Conservation (phyloP, 1,140 invertebrate species). For the Drosophila lowei region DNA sequence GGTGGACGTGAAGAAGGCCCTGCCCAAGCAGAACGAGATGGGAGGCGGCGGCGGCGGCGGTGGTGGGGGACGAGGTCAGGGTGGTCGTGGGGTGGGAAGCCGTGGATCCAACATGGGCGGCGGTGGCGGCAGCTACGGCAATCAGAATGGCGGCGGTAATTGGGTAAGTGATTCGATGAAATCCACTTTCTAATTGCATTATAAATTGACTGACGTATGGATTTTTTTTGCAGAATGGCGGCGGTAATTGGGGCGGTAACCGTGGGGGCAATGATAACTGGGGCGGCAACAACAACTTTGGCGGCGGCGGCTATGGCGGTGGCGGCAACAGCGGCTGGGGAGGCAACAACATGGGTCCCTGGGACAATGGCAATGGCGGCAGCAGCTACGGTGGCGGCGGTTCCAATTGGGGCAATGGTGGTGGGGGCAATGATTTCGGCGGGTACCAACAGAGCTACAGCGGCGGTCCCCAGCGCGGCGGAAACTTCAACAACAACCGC, state of each 20-base stretch:
- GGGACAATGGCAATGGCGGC: constrained; percentile 84
- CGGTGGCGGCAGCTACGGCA: constrained; percentile 76
- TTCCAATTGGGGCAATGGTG: constrained; percentile 72
- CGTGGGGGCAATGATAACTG: constrained; percentile 86
- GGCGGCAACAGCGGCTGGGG: constrained; percentile 79
- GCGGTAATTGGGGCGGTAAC: constrained; percentile 87
- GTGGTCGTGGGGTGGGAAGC: constrained; percentile 60
- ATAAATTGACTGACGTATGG: neutral
- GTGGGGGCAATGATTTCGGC: constrained; percentile 87
- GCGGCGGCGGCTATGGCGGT: constrained; percentile 70
- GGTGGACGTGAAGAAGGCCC: constrained; percentile 92
- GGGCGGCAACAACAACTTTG: constrained; percentile 85
- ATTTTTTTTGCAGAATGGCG: constrained; percentile 70
- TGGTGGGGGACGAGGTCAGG: constrained; percentile 65
- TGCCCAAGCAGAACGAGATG: constrained; percentile 88
- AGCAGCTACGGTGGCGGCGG: constrained; percentile 63
- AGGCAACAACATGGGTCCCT: constrained; percentile 79
- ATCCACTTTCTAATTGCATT: constrained; percentile 28
- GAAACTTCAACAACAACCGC: constrained; percentile 84
- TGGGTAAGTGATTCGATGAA: constrained; percentile 85
- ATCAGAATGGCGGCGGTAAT: constrained; percentile 84
- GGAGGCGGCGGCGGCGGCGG: constrained; percentile 76
- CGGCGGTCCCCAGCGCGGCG: constrained; percentile 87
- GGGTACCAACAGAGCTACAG: constrained; percentile 89
- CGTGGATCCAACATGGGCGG: constrained; percentile 68